phyloP scores from a whole-genome alignment of 1,140 invertebrate species.

The Geopemphigus sp. region DNA sequence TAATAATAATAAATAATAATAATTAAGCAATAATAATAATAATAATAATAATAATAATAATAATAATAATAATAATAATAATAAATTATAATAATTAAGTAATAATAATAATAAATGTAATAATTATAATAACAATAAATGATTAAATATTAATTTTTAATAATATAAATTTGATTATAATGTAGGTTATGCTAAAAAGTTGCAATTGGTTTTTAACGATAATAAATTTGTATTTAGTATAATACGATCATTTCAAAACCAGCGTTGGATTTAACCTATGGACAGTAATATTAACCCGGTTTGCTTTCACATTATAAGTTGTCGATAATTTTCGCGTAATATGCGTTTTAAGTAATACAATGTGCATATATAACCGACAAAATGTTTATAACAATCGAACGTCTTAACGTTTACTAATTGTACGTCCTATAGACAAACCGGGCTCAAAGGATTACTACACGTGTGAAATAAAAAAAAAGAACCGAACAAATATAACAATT shows the following conservation, averaged over 20 bases:
- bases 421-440: slow-evolving; percentile 4
- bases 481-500: slow-evolving; percentile 28
- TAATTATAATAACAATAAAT: slow-evolving; percentile 25
- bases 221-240: slow-evolving; percentile 16
- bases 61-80: too few relatives aligned
- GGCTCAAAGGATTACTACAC: background rate
- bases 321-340: background rate
- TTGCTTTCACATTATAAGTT: background rate
- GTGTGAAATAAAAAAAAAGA: slow-evolving; percentile 17
- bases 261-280: slow-evolving; percentile 34
- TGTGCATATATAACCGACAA: background rate
- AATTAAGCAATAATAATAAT: too few relatives aligned
- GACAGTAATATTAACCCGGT: slow-evolving; percentile 25
- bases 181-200: slow-evolving; percentile 19
- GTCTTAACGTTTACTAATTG: background rate
- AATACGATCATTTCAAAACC: slow-evolving; percentile 21
- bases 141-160: slow-evolving; percentile 31
- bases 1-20: background rate
- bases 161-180: slow-evolving; percentile 33
- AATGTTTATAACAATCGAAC: background rate
- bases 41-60: too few relatives aligned
- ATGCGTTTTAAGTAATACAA: too few relatives aligned
- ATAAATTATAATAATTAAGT: too few relatives aligned
- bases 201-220: slow-evolving; percentile 23
- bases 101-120: background rate